Evolutionary conservation across 2,797 vertebrate species (phyloP).

Genomic region (Merluccius polli): DNA sequence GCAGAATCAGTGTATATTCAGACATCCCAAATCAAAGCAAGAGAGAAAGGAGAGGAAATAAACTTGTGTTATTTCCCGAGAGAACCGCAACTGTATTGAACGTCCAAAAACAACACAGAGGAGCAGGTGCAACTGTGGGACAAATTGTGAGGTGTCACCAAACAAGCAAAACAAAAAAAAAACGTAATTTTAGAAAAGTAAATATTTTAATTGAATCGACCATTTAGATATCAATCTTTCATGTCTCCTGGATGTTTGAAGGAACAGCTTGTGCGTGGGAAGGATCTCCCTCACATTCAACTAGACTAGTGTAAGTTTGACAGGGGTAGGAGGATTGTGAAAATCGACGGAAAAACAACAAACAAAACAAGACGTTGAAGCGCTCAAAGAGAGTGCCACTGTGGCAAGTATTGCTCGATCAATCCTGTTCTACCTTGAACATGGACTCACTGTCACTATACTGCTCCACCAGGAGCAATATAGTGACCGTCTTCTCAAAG

Average conservation of each 20-base stretch:
- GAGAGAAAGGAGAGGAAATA: conserved; percentile 20
- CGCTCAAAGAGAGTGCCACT: background rate
- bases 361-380: background rate
- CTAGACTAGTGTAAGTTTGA: background rate
- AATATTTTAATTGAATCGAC: background rate
- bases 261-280: conserved; percentile 66
- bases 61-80: conserved; percentile 39
- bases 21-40: conserved; percentile 23
- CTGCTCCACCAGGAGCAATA: background rate
- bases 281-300: conserved; percentile 33
- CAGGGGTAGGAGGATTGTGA: background rate
- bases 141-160: conserved; percentile 10
- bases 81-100: conserved; percentile 25
- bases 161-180: background rate
- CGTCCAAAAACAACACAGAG: conserved; percentile 27
- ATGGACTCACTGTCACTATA: no score
- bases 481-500: conserved; percentile 13
- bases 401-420: background rate
- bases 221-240: conserved; percentile 21
- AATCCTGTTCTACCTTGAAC: background rate
- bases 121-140: conserved; percentile 29
- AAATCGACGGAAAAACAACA: background rate
- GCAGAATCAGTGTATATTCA: conserved; percentile 53
- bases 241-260: conserved; percentile 40
- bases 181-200: background rate